Evolutionary conservation across 2,888 invertebrate genomes (phyloP).

Genomic region (Acronicta leporina): DNA sequence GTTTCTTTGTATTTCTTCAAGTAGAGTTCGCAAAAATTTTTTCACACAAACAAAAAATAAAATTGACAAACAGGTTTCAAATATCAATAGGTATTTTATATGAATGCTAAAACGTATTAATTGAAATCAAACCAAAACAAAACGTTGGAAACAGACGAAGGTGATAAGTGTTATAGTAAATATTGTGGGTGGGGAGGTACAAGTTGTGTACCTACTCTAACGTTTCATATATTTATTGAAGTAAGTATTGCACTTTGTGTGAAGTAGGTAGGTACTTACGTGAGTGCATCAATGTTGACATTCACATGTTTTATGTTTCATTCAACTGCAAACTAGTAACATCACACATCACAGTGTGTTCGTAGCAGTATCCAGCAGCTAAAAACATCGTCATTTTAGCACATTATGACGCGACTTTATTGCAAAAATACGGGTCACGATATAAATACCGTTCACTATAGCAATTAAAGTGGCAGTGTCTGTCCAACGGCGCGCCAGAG

Average conservation of each 20-base stretch:
- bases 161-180: constrained; percentile 25
- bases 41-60: constrained; percentile 6
- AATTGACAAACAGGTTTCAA: constrained; percentile 10
- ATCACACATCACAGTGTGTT: too few species aligned
- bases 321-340: constrained; percentile 19
- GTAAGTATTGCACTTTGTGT: constrained; percentile 29
- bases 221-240: constrained; percentile 18
- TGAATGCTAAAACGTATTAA: constrained; percentile 2
- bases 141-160: neutral
- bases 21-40: constrained; percentile 12
- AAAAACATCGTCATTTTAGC: constrained; percentile 24
- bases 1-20: constrained; percentile 8
- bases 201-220: constrained; percentile 3
- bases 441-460: constrained; percentile 72
- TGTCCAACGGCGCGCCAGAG: constrained; percentile 60
- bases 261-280: constrained; percentile 11
- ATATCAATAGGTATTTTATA: constrained; percentile 2
- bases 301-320: constrained; percentile 18
- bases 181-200: constrained; percentile 9
- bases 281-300: constrained; percentile 27
- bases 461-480: constrained; percentile 63
- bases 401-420: constrained; percentile 59
- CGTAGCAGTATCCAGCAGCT: constrained; percentile 1
- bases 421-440: constrained; percentile 66
- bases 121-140: constrained; percentile 25